A percentile compares a stretch with the other conserved stretches of the same genome.
Conservation (phyloP, 2,888 invertebrate species). For the Iselma pallidipennis region DNA sequence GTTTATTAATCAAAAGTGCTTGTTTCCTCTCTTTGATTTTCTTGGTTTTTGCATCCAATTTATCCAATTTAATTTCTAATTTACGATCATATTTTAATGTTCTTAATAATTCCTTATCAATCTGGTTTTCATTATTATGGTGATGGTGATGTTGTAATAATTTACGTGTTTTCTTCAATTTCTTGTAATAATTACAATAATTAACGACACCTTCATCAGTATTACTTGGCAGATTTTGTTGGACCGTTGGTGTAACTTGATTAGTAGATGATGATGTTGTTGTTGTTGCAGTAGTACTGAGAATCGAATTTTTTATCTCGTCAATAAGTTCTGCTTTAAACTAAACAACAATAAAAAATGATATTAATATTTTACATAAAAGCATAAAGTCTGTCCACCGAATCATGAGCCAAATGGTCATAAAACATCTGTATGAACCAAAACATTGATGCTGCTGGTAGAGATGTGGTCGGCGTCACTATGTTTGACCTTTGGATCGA, state of each 20-base stretch:
- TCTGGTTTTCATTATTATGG: neutral
- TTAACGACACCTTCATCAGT: neutral
- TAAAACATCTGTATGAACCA: too few relatives aligned
- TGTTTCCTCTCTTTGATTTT: constrained; percentile 53
- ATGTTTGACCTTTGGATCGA: too few relatives aligned
- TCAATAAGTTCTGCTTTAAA: constrained; percentile 48
- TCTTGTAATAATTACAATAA: neutral
- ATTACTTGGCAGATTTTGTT: neutral
- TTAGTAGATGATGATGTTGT: too few relatives aligned
- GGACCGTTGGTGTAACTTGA: neutral
- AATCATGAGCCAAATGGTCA: too few relatives aligned
- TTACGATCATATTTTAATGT: constrained; percentile 47
- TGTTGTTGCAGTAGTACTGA: neutral
- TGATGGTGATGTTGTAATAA: neutral
- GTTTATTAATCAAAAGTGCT: constrained; percentile 37
- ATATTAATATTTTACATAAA: too few relatives aligned
- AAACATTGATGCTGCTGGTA: too few relatives aligned
- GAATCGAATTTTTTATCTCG: constrained; percentile 39
- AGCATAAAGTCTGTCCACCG: too few relatives aligned
- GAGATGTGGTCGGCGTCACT: too few relatives aligned
- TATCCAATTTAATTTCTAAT: constrained; percentile 52
- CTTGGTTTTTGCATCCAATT: constrained; percentile 53
- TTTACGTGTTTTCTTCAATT: neutral
- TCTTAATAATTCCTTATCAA: constrained; percentile 18
- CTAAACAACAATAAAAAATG: constrained; percentile 36